phyloP scores from a whole-genome alignment of 2,113 vertebrate genomes.

The Perognathus longimembris region DNA sequence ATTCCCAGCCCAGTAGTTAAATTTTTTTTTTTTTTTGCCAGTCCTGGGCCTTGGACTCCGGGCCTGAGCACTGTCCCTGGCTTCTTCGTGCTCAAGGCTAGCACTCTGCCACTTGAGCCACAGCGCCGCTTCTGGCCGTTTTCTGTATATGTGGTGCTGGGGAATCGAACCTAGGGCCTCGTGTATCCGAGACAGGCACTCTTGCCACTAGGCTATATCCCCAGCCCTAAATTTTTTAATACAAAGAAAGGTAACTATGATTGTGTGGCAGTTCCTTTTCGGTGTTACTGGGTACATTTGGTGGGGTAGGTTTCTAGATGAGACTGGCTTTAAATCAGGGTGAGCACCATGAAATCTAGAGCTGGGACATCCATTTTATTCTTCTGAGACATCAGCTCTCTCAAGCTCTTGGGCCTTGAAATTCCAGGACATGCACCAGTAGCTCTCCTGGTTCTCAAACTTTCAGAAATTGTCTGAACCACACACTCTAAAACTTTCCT shows the following conservation, averaged over 20 bases:
- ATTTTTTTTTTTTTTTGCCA: too few relatives aligned
- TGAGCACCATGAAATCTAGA: neutral
- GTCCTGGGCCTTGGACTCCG: too few relatives aligned
- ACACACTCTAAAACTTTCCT: neutral
- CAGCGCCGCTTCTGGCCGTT: too few relatives aligned
- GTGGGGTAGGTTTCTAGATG: neutral
- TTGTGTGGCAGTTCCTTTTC: neutral
- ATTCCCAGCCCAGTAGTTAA: too few relatives aligned
- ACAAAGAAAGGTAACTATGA: neutral
- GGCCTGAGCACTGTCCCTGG: too few relatives aligned
- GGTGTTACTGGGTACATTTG: neutral
- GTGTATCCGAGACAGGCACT: too few relatives aligned
- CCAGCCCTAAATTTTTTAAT: too few relatives aligned
- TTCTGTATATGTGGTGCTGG: too few relatives aligned
- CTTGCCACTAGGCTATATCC: too few relatives aligned
- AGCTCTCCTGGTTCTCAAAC: neutral
- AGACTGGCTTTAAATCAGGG: neutral
- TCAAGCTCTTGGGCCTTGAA: neutral
- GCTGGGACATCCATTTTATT: neutral
- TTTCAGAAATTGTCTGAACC: neutral
- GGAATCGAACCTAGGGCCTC: too few relatives aligned
- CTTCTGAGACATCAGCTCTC: neutral
- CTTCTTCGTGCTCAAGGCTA: too few relatives aligned
- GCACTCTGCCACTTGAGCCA: too few relatives aligned
- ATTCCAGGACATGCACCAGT: neutral